Evolutionary conservation across 2,797 vertebrate species (phyloP), one percentile per base, ranked within the genome.

Genomic region (Gorsachius magnificus): DNA sequence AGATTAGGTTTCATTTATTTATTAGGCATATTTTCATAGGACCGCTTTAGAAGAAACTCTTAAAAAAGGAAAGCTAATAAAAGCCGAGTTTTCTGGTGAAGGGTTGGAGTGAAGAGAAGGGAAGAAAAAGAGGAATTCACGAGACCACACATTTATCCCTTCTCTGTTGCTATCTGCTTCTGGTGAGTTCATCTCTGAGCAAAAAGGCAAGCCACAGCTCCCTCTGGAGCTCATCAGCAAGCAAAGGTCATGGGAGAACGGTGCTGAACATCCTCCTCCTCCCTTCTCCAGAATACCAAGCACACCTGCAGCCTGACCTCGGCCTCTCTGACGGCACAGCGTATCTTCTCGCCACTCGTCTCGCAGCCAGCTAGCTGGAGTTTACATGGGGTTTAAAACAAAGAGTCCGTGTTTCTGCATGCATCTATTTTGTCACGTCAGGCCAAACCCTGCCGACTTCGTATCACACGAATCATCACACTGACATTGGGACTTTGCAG

Each of bases 191-290:
- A 60, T 51, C 70, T 85, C 87, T 3, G 45, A 91, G 76, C 1
- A 21, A 88, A 95, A 92, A 95, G 21, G 65, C 50, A 78, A 93
- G 38, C 87, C 90, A 91, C 87, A 94, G 94, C 96, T 97, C 96
- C 96, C 95, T 96, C 96, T 93, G 94, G 94, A 95, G 95, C 95
- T 90, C 90, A 83, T 85, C 89, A 79, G 84, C 79, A 12, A 56
- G 90, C 87, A 70, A 76, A 97, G 87, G 84, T 77, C 90, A 89
- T 10, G 3, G 65, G 43, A 75, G 72, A 91, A 11, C 15, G 16
- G 31, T 0, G 69, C 60, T 38, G 57, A 93, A 24, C 89, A 65
- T 80, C 85, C 33, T 94, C 16, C 45, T 77, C 21, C 71, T 61
- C 38, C 29, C 51, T 84, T 13, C 64, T 21, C 46, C 76, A 16